A percentile compares a stretch with the other conserved stretches of the same genome.
Evolutionary conservation across 2,888 invertebrate genomes (phyloP).

Genomic region (Standfussiana lucernea): DNA sequence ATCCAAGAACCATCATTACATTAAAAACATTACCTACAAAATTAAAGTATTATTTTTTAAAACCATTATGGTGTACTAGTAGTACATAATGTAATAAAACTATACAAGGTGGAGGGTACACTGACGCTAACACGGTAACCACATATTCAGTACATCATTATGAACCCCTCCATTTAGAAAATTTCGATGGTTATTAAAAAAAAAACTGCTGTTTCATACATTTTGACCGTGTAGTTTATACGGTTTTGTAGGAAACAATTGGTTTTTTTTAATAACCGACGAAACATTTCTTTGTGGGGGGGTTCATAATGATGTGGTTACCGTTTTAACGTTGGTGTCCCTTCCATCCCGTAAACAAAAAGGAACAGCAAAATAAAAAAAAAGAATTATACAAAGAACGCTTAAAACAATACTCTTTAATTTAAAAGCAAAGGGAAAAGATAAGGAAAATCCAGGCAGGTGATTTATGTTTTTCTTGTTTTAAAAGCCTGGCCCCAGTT

Average conservation of each 20-base stretch:
- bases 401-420: constrained; percentile 3
- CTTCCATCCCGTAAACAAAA: neutral
- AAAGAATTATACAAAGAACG: neutral
- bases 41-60: neutral
- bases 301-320: no score
- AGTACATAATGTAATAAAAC: neutral
- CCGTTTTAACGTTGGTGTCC: no score
- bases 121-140: no score
- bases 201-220: no score
- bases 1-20: neutral
- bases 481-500: constrained; percentile 30
- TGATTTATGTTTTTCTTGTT: constrained; percentile 42
- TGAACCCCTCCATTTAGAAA: no score
- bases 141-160: no score
- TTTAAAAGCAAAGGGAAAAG: constrained; percentile 19
- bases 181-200: no score
- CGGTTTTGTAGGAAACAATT: no score
- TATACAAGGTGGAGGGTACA: no score
- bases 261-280: no score
- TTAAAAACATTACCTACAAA: constrained; percentile 3
- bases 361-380: neutral
- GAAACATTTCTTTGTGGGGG: no score
- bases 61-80: neutral
- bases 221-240: no score
- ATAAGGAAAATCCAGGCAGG: constrained; percentile 27